Evolutionary conservation across 2,888 invertebrate genomes (phyloP).

Genomic region (Nymphalis c-album): DNA sequence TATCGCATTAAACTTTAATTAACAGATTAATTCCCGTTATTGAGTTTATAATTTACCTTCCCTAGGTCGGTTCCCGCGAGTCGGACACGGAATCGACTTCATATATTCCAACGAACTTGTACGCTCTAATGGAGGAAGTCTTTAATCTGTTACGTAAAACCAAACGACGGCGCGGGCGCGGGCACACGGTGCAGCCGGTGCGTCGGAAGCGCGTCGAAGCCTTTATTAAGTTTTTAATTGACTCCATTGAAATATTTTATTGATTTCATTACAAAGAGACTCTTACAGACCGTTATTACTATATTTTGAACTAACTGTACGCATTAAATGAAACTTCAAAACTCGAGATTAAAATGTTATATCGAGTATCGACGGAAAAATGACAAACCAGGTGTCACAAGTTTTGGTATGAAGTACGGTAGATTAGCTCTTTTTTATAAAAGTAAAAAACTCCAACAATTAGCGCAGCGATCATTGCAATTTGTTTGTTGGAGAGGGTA

Average conservation of each 20-base stretch:
- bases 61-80: not conserved
- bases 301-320: too few species aligned
- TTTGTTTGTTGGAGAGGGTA: too few species aligned
- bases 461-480: too few species aligned
- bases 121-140: constrained; percentile 4
- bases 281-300: not conserved
- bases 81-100: not conserved
- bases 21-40: not conserved
- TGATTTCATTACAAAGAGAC: not conserved
- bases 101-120: not conserved
- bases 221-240: constrained; percentile 1
- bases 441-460: too few species aligned
- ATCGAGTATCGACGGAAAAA: too few species aligned
- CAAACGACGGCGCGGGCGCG: not conserved
- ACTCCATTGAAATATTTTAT: not conserved
- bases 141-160: constrained; percentile 8
- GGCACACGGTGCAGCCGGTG: not conserved
- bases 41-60: not conserved
- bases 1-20: not conserved
- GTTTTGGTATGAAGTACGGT: too few species aligned
- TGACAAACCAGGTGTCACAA: too few species aligned
- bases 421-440: too few species aligned
- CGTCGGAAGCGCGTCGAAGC: constrained; percentile 2
- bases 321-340: too few species aligned
- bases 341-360: too few species aligned